Evolutionary conservation across 30 jellyfish, hydroid and myxozoan species (phyloP).

Genomic region (Pelagia noctiluca): DNA sequence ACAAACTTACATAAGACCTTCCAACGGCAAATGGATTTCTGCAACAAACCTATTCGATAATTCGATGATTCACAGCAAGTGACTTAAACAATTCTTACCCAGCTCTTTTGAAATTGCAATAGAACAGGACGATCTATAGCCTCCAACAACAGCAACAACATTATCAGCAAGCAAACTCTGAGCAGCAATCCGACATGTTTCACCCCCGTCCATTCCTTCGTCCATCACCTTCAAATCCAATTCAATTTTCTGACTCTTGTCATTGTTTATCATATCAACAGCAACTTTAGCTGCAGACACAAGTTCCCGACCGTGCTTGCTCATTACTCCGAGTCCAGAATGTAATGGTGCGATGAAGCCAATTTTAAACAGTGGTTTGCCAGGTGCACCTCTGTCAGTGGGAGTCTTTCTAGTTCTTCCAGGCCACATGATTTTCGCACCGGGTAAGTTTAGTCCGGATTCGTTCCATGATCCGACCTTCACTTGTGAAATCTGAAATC

Average conservation of each 20-base stretch:
- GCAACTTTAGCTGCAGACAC: conserved; percentile 97
- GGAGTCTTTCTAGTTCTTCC: conserved; percentile 95
- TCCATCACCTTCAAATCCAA: conserved; percentile 81
- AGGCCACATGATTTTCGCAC: conserved; percentile 91
- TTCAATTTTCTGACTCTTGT: conserved; percentile 77
- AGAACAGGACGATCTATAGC: conserved; percentile 93
- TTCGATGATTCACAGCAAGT: neutral
- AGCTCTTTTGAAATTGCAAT: conserved; percentile 73
- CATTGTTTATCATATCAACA: conserved; percentile 87
- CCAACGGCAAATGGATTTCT: too few species aligned
- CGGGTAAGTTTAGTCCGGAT: conserved; percentile 65
- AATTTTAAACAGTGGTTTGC: conserved; percentile 91
- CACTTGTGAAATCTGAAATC: too few species aligned
- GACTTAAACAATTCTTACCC: conserved; percentile 48
- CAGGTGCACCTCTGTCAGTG: conserved; percentile 96
- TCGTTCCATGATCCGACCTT: conserved; percentile 94
- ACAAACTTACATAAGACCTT: too few species aligned
- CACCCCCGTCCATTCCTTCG: conserved; percentile 89
- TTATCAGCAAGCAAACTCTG: conserved; percentile 55
- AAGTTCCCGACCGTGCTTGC: conserved; percentile 86
- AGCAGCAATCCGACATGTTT: conserved; percentile 82
- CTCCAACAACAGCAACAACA: conserved; percentile 96
- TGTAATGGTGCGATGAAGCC: conserved; percentile 95
- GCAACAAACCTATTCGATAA: neutral
- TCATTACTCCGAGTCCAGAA: conserved; percentile 81